These are phyloP conservation scores for Melanocharis versteri DNA, from an alignment of 2,113 vertebrate species.

Conservation along the genomic window DNA sequence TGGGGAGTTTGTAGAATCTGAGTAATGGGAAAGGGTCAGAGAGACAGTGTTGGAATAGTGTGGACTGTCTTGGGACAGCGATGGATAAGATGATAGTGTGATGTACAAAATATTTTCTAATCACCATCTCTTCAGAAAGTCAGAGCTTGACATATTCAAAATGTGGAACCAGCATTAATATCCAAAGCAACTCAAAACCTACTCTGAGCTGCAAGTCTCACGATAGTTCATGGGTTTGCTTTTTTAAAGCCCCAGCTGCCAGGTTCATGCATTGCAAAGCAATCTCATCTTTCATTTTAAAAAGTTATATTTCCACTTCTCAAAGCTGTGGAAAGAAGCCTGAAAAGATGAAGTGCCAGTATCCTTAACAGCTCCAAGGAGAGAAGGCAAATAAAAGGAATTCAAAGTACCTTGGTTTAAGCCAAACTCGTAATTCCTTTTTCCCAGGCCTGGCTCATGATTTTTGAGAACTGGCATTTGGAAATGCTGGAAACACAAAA, in stretches of 20 bases:
- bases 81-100: not conserved
- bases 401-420: conserved; percentile 3
- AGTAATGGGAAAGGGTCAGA: not conserved
- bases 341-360: conserved; percentile 23
- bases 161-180: not conserved
- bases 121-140: not conserved
- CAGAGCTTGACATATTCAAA: not conserved
- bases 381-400: conserved; percentile 44
- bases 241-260: conserved; percentile 2
- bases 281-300: not conserved
- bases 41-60: not conserved
- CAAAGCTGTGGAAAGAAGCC: not conserved
- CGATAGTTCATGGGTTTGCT: not conserved
- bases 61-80: not conserved
- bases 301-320: conserved; percentile 30
- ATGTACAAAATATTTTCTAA: not conserved
- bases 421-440: conserved; percentile 26
- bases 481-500: conserved; percentile 9
- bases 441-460: not conserved
- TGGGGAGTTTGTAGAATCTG: not conserved
- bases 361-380: conserved; percentile 24
- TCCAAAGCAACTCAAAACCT: not conserved
- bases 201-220: not conserved
- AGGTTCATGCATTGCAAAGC: not conserved
- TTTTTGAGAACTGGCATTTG: not conserved